Evolutionary conservation across 1,140 invertebrate genomes (phyloP).

Genomic region (Latrodectus geometricus): DNA sequence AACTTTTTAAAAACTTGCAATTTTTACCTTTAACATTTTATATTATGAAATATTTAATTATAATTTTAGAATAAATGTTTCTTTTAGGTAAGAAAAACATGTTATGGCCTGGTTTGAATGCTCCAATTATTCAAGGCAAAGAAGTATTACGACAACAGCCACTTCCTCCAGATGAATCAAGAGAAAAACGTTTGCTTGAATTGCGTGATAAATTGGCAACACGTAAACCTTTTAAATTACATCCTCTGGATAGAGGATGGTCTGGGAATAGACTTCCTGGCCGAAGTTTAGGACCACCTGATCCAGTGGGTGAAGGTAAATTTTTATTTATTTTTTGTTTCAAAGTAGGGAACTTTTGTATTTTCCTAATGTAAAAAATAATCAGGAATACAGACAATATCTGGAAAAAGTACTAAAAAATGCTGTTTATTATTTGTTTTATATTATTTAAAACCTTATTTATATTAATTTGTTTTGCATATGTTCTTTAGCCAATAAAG

Average conservation of each 20-base stretch:
- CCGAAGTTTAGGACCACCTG: constrained; percentile 86
- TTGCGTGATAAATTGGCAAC: constrained; percentile 79
- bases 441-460: no score
- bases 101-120: constrained; percentile 91
- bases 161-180: constrained; percentile 79
- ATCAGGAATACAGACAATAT: no score
- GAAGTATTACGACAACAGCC: constrained; percentile 79
- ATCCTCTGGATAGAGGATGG: constrained; percentile 90
- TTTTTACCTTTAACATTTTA: neutral
- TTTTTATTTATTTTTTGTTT: no score
- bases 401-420: no score
- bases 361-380: no score
- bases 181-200: constrained; percentile 78
- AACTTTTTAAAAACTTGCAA: neutral
- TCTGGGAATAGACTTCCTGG: constrained; percentile 84
- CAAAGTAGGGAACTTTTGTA: no score
- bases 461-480: no score
- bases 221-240: constrained; percentile 75
- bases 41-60: neutral
- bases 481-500: no score
- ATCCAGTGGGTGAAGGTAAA: constrained; percentile 79
- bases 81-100: constrained; percentile 79
- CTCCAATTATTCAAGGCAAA: constrained; percentile 82
- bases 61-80: neutral
- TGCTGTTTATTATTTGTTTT: no score